Evolutionary conservation across 1,140 invertebrate genomes (phyloP).

Genomic region (Ditylenchus dipsaci): DNA sequence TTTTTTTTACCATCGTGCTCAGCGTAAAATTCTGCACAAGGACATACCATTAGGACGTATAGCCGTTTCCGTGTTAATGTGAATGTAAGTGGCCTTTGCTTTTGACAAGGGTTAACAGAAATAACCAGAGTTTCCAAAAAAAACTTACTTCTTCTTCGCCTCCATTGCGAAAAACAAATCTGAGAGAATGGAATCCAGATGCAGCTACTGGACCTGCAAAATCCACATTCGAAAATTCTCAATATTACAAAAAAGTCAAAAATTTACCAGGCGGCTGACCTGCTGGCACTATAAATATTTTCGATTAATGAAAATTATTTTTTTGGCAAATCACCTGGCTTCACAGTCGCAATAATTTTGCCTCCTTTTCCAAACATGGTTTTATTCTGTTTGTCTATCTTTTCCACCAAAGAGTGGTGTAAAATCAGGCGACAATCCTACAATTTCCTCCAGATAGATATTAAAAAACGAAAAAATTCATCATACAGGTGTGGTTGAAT

Average conservation of each 20-base stretch:
- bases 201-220: conserved; percentile 39
- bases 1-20: too few relatives aligned
- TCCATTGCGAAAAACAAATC: conserved; percentile 48
- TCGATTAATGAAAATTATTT: too few relatives aligned
- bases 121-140: too few relatives aligned
- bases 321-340: conserved; percentile 56
- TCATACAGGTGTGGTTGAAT: conserved; percentile 52
- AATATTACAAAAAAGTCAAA: too few relatives aligned
- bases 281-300: conserved; percentile 21
- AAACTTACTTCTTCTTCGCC: conserved; percentile 58
- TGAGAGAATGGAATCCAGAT: conserved; percentile 37
- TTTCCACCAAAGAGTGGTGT: conserved; percentile 55
- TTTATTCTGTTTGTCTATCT: conserved; percentile 55
- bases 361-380: conserved; percentile 54
- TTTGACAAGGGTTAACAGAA: too few relatives aligned
- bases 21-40: too few relatives aligned
- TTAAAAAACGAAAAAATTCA: neutral
- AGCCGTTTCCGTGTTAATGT: too few relatives aligned
- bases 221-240: too few relatives aligned
- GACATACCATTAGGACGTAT: too few relatives aligned
- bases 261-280: conserved; percentile 15
- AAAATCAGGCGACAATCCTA: conserved; percentile 14
- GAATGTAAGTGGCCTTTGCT: too few relatives aligned
- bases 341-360: conserved; percentile 76
- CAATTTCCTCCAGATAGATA: neutral